Evolutionary conservation across 2,888 invertebrate species (phyloP), one percentile per base, ranked within the genome.

Genomic region (Noctua fimbriata): DNA sequence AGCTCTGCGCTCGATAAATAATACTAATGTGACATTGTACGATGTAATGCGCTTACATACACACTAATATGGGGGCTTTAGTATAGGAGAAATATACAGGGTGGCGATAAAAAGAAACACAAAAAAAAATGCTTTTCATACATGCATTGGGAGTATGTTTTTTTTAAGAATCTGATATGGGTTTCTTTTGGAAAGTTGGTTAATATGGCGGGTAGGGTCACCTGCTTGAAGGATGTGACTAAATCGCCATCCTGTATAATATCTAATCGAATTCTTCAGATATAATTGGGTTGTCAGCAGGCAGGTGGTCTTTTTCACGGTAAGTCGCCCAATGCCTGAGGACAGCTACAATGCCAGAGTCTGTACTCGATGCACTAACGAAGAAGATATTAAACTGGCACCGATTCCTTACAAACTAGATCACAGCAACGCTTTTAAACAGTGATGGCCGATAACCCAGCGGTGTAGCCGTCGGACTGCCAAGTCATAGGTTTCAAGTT

Each of bases 1-100:
- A 82, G 73, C 78, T 82, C 81, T 69, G 76, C 79, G 73, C 88
- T 78, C 73, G 81, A 87, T 84, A 84, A 82, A 83, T 81, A 81
- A 82, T 76, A 77, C 58, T 84, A 76, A 83, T 74, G 76, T 86
- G 73, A 83, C 63, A 69, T 76, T 44, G 75, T 73, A 79, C 66
- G 18, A 73, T 49, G 36, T 77, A 65, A 78, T 74, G 24, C 18
- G 71, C 52, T 69, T 69, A 85, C 67, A 71, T 71, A 77, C 49
- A 60, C 41, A 69, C 16, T 74, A 44, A 78, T 63, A 44, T 49
- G 60, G 58, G 36, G 28, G 49, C 41, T 49, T 78, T 69, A 12
- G 67, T 81, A 41, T 24, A 7, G n/a, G 32, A 12, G 3, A 21
- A 18, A 44, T 63, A 65, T 21, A 18, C 7, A 28, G 28, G 7